These are phyloP conservation scores for Cirrhinus molitorella DNA, from an alignment of 2,797 vertebrate species.

Conservation along the genomic window DNA sequence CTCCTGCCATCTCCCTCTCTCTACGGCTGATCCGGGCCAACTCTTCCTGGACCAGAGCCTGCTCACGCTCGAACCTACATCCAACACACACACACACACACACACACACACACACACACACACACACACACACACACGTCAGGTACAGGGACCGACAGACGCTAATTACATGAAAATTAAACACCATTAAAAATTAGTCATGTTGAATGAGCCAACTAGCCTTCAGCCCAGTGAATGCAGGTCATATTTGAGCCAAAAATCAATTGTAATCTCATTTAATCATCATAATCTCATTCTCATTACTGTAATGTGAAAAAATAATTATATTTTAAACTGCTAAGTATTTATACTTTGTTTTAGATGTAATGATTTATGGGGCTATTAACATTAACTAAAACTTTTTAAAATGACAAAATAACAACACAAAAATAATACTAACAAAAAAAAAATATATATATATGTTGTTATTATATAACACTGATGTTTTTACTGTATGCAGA, in stretches of 20 bases:
- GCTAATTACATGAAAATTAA: neutral
- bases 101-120: too few relatives aligned
- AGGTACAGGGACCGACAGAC: neutral
- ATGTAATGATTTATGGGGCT: neutral
- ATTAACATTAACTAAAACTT: neutral
- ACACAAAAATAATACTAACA: too few relatives aligned
- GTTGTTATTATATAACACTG: too few relatives aligned
- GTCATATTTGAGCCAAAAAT: too few relatives aligned
- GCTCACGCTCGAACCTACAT: slow-evolving; percentile 85
- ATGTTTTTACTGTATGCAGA: too few relatives aligned
- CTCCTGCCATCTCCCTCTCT: slow-evolving; percentile 79
- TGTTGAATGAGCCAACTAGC: neutral
- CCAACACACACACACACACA: slow-evolving; percentile 1
- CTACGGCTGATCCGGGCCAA: slow-evolving; percentile 78
- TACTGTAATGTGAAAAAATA: neutral
- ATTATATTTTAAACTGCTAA: neutral
- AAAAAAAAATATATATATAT: too few relatives aligned
- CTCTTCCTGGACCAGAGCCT: slow-evolving; percentile 86
- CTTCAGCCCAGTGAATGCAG: neutral
- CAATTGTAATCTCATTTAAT: too few relatives aligned
- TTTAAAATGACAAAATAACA: too few relatives aligned
- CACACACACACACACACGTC: too few relatives aligned
- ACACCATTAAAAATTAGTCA: neutral
- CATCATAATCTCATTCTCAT: too few relatives aligned
- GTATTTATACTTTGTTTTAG: neutral